Evolutionary conservation across 2,888 invertebrate species (phyloP).

Genomic region (Slavum lentiscoides): DNA sequence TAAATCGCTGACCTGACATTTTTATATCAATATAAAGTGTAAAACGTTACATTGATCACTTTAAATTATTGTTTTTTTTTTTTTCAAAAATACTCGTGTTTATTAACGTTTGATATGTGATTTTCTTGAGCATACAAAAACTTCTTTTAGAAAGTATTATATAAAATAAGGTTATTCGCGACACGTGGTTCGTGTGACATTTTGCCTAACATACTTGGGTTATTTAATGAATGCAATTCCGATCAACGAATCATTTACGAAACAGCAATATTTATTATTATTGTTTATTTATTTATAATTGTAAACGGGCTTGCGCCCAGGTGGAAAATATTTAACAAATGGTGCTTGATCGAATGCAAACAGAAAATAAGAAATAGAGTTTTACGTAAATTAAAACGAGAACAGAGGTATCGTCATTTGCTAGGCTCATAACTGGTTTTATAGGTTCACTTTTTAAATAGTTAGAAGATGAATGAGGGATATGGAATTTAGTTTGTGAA

Average conservation of each 20-base stretch:
- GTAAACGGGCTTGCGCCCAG: too few species aligned
- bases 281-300: not conserved
- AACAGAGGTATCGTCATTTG: too few species aligned
- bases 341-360: too few species aligned
- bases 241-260: not conserved
- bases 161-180: not conserved
- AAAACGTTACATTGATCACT: not conserved
- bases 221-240: not conserved
- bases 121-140: not conserved
- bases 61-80: not conserved
- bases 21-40: not conserved
- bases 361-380: too few species aligned
- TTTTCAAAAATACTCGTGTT: not conserved
- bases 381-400: too few species aligned
- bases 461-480: too few species aligned
- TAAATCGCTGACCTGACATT: not conserved
- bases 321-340: too few species aligned
- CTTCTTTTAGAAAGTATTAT: not conserved
- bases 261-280: too few species aligned
- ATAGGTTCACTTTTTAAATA: too few species aligned
- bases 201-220: not conserved
- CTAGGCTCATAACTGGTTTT: too few species aligned
- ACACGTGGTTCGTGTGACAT: not conserved
- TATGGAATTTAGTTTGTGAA: too few species aligned
- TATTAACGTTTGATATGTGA: not conserved